A percentile compares a stretch with the other conserved stretches of the same genome.
Evolutionary conservation across 2,113 vertebrate genomes (phyloP).

Genomic region (Saguinus midas): DNA sequence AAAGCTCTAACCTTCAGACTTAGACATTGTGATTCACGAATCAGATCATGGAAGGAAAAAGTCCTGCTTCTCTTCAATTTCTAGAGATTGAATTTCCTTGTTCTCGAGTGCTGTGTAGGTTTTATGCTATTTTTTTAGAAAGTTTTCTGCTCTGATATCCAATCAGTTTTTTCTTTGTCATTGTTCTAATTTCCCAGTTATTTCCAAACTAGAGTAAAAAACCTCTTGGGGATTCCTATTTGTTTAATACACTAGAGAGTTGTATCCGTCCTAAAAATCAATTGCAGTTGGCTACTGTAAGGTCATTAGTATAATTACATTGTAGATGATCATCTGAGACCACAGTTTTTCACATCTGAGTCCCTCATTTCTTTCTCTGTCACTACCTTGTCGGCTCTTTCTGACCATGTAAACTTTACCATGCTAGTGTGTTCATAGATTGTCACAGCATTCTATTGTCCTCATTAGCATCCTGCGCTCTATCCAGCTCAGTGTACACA

Average conservation of each 20-base stretch:
- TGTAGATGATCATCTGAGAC: not conserved
- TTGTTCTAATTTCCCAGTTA: not conserved
- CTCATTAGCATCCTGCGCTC: not conserved
- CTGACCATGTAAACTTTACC: not conserved
- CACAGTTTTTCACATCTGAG: not conserved
- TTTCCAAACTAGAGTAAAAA: not conserved
- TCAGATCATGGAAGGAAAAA: not conserved
- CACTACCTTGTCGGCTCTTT: not conserved
- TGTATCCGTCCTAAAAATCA: not conserved
- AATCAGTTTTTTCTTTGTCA: not conserved
- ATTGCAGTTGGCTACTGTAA: not conserved
- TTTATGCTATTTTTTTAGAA: not conserved
- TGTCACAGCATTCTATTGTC: not conserved
- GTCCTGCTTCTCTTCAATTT: not conserved
- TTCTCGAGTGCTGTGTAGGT: rapidly evolving
- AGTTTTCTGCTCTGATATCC: not conserved
- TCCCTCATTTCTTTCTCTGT: not conserved
- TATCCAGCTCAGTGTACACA: not conserved
- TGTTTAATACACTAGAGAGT: not conserved
- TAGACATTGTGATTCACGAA: not conserved
- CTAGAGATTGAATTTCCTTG: not conserved
- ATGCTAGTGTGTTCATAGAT: not conserved
- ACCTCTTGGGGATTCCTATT: not conserved
- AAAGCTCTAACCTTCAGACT: not conserved
- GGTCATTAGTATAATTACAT: not conserved